Evolutionary conservation across 37 sponge, comb jelly and placozoan species (phyloP).

Genomic region (Lycopodina hypogea): DNA sequence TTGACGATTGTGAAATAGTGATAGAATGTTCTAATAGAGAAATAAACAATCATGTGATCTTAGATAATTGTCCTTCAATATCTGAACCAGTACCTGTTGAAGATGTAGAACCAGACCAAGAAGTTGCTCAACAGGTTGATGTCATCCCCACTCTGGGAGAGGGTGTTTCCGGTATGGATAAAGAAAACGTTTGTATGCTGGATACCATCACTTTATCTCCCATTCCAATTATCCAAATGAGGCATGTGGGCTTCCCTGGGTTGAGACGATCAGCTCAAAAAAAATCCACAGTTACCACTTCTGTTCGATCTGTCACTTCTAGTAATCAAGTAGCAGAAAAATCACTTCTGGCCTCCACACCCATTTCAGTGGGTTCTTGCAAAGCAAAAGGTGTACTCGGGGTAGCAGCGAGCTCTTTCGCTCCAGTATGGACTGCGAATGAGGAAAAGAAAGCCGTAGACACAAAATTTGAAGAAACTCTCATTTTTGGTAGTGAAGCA

Average conservation of each 20-base stretch:
- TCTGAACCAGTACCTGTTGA: background rate
- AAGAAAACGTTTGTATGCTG: background rate
- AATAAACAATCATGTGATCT: too few species aligned
- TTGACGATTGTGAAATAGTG: too few species aligned
- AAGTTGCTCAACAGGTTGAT: background rate
- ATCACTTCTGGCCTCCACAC: background rate
- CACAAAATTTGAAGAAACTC: too few species aligned
- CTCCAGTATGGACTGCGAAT: background rate
- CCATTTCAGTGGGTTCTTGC: background rate
- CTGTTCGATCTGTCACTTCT: background rate
- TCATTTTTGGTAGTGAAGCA: too few species aligned
- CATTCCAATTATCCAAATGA: background rate
- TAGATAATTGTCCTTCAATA: background rate
- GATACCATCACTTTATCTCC: background rate
- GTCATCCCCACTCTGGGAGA: background rate
- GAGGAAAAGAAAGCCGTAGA: too few species aligned
- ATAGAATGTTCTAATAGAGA: too few species aligned
- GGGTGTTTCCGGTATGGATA: background rate
- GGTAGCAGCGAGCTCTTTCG: background rate
- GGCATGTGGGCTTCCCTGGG: background rate
- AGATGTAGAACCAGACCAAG: background rate
- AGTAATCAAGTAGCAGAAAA: background rate
- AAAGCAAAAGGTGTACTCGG: background rate
- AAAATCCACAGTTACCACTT: background rate
- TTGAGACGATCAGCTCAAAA: conserved; percentile 10